Conservation (phyloP, 2,113 vertebrate species). For the Oryzias melastigma region DNA sequence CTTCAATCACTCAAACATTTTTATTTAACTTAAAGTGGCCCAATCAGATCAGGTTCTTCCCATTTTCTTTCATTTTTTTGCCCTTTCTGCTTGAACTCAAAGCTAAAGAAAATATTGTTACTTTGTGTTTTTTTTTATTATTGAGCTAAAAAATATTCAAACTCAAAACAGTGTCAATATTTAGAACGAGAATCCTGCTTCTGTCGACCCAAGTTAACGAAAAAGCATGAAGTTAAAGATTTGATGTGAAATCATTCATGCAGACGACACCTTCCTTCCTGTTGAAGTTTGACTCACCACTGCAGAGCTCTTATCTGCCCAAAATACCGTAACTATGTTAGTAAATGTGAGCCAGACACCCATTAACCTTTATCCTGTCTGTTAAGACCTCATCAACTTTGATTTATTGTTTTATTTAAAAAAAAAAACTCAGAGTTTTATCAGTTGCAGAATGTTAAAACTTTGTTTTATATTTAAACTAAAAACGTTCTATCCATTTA, state of each 20-base stretch:
- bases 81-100: background rate
- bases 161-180: background rate
- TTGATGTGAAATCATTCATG: background rate
- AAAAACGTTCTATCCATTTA: too few species aligned
- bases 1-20: too few species aligned
- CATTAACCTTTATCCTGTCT: background rate
- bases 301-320: constrained; percentile 17
- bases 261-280: constrained; percentile 23
- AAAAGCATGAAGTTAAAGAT: too few species aligned
- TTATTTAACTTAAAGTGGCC: too few species aligned
- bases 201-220: too few species aligned
- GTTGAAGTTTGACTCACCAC: background rate
- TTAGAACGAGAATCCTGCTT: too few species aligned
- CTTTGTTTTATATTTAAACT: too few species aligned
- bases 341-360: constrained; percentile 19
- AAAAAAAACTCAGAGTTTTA: too few species aligned
- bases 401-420: too few species aligned
- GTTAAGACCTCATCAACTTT: background rate
- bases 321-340: background rate
- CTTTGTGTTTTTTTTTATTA: background rate
- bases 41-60: too few species aligned
- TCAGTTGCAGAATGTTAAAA: too few species aligned
- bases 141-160: background rate
- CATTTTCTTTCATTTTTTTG: too few species aligned
- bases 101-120: background rate